Base-by-base conservation (phyloP, 2,888 invertebrate genomes). In the Clitarchus hookeri region DNA sequence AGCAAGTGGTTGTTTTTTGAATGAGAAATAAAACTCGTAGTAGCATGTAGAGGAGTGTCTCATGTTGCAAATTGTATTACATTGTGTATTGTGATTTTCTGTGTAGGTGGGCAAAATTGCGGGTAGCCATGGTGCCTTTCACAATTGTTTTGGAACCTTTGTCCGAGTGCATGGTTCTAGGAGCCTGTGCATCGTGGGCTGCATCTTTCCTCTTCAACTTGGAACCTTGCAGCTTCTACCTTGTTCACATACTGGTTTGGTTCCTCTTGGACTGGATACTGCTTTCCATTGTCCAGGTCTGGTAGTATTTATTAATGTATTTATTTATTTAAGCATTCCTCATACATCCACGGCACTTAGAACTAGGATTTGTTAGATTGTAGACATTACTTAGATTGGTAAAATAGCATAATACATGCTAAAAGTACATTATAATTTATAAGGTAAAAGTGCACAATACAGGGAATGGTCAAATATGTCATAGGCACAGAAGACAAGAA, bases 241-340 rank as follows among this genome's bases (percentile, higher is more conserved):
- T 98, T 89, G 95, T 98, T 90, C 99, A 99, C 92, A 94, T 97
- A 89, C 94, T 98, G 86, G 93, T 96, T 90, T 99, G 99, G 99
- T 98, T 99, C 91, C 94, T 98, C 89, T 95, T 97, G 89, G 99
- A 99, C 93, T 99, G 98, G 96, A 93, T 97, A 90, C 94, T 99
- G 89, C 93, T 99, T 89, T 95, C 96, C 88, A 94, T 97, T 88
- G 96, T 98, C 89, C 98, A 97, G 93, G 95, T 95, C 91, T 88
- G 88, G 83, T 79, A 82, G 23, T 82, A 27, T 36, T 19, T 79
- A 79, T 26, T 36, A 3, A 36, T 36, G 23, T 82, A 27, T 36
- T 19, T 79, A 79, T 26, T 36, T 36, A 36, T 36, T 77, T 77
- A 77, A 77, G 4, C 36, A 36, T 36, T 4, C 36, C 36, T 36